Base-by-base conservation (phyloP, 2,797 vertebrate genomes). In the Coilia nasus region DNA sequence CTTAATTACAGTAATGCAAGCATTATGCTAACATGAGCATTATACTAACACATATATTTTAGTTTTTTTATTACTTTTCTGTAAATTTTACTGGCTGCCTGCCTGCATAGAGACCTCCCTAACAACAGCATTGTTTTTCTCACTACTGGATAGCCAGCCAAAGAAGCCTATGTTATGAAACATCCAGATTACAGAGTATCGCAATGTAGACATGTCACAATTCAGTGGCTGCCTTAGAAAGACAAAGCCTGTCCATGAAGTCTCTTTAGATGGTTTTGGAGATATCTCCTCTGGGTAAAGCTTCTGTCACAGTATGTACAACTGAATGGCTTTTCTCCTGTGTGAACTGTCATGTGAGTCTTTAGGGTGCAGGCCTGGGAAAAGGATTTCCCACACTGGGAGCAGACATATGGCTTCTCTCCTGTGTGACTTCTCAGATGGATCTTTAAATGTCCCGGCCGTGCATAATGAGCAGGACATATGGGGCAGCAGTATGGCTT, bases 291-390 rank as follows among this genome's bases (percentile, higher is more conserved):
- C 5, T 25, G 14, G 17, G 71, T 31, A 78, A 78, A 84, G 17
- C 28, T 56, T 46, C 57, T 75, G 19, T 50, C 83, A 56, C 83
- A 83, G 3, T 28, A 31, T 4, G 35, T 28, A 62, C 83, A 84
- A 75, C 44, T 54, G 67, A 47, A 75, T 28, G 71, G 62, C 57
- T 83, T 83, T 71, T 83, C 83, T 28, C 83, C 83, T 25, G 62
- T 83, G 57, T 83, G 83, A 31, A 71, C n/a, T 31, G 17, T 83
- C 62, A 83, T 47, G 23, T 83, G 83, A 19, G 28, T 54, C 17
- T 83, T 83, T 23, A 83, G 41, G 83, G 31, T 35, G 0, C 41
- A 41, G 47, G 83, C 31, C 14, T n/a, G 19, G 3, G 41, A 80
- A 47, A 80, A 84, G 41, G 47, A 57, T 57, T 84, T 84, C 47